Base-by-base conservation (phyloP, 2,888 invertebrate genomes). In the Malthinus seriepunctatus region DNA sequence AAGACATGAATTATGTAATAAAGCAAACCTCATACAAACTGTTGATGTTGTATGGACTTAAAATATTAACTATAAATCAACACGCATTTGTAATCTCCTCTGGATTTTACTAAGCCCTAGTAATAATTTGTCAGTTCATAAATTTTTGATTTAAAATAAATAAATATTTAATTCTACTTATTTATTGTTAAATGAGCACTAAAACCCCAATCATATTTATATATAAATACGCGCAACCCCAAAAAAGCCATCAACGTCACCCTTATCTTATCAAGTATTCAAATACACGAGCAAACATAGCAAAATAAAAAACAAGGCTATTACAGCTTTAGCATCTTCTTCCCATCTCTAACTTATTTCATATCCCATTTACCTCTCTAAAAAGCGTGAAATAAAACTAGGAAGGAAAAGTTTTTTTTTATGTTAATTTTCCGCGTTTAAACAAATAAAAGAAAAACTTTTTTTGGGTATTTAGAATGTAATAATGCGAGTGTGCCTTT, bases 301-400 rank as follows among this genome's bases (percentile, higher is more conserved):
- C 51, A 60, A 48, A 64, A 62, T 64, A 65, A 67, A 67, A 67
- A 68, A 67, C 66, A 66, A 56, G 56, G 66, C 67, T 65, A 68
- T 67, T 68, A 67, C 67, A 49, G 65, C 63, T 63, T 68, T 66
- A 63, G 64, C 67, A 64, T 65, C 68, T 63, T 68, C 66, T 64
- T 68, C 63, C 59, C 62, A 62, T 62, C 62, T 60, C 63, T 52
- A 60, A 67, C 67, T 72, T 69, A 72, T 72, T 71, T 72, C 71
- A 72, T 72, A 72, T 71, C 71, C 69, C 72, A 72, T 72, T 71
- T 72, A 69, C 66, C 66, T 61, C 68, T 65, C 70, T 66, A 68
- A 69, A 69, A 69, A 63, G 70, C 70, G 70, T 70, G 71, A 72
- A 71, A 71, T 71, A 69, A 72, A 72, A 69, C 39, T 39, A n/a